Conservation (phyloP, 1,140 invertebrate species). For the Drosophila pseudoananassae region DNA sequence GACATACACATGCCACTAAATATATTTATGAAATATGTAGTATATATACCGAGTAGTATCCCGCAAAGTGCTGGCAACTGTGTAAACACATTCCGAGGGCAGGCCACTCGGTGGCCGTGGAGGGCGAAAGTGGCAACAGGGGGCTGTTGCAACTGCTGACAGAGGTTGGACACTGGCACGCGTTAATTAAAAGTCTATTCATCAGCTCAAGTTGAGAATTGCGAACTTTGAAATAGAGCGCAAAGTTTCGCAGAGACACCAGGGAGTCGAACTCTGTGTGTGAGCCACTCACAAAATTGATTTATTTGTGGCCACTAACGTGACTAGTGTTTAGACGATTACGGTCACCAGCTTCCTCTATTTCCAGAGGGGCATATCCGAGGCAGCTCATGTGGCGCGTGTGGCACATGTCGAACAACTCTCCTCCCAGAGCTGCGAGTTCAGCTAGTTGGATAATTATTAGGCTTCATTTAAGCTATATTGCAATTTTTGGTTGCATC, state of each 20-base stretch:
- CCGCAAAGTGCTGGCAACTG: slow-evolving; percentile 37
- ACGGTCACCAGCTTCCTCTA: background rate
- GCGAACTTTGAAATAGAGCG: slow-evolving; percentile 17
- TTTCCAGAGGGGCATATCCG: background rate
- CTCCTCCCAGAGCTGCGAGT: background rate
- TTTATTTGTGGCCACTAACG: slow-evolving; percentile 22
- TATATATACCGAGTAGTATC: slow-evolving; percentile 4
- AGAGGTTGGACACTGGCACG: slow-evolving; percentile 31
- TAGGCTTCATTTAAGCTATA: slow-evolving; percentile 9
- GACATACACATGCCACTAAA: slow-evolving; percentile 12
- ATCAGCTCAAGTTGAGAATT: slow-evolving; percentile 17
- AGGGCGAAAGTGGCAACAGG: background rate
- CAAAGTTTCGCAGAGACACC: slow-evolving; percentile 10
- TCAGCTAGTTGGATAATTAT: slow-evolving; percentile 19
- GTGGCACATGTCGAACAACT: slow-evolving; percentile 11
- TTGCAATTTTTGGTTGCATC: slow-evolving; percentile 28
- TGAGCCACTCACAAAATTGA: slow-evolving; percentile 16
- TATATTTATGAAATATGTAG: slow-evolving; percentile 21
- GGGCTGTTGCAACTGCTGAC: slow-evolving; percentile 9
- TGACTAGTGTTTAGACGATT: background rate
- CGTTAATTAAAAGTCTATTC: slow-evolving; percentile 52
- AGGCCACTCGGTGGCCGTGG: background rate
- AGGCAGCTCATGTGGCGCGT: background rate
- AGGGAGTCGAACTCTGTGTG: background rate
- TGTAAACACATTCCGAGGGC: slow-evolving; percentile 37